Base-by-base conservation (phyloP, 2,113 vertebrate genomes). In the Calidris pygmaea region DNA sequence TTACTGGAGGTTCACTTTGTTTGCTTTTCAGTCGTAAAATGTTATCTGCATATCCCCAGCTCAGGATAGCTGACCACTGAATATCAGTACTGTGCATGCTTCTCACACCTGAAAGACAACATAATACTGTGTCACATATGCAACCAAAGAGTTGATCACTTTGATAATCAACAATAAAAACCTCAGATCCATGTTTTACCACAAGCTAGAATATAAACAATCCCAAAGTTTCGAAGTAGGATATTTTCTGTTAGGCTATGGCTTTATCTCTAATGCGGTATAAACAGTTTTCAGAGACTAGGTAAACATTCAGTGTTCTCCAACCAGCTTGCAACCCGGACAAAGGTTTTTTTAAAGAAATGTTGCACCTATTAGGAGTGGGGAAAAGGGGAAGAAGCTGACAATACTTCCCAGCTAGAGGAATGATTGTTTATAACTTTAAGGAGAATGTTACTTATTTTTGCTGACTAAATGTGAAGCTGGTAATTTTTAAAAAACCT, bases 81-180 rank as follows among this genome's bases (percentile, higher is more conserved):
- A 99, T 99, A 96, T 99, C 99, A 3, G 99, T 99, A 37, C 98
- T 99, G 97, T 99, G 99, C 99, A 99, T 99, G 97, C 99, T 99
- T 94, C 99, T 98, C 78, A 99, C 99, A 47, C 99, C 99, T 99
- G 73, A 30, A 63, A 34, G 52, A 41, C 85, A 74, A 59, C 65
- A 90, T 55, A 17, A 56, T 12, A 52, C 3, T 30, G 35, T 39
- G 20, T 83, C 70, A 90, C 4, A 10, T 5, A 27, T 5, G 7
- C 52, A 76, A 56, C 27, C 37, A 20, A 26, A 43, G 23, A 48
- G 9, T 7, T 45, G 14, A 34, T 43, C 77, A 66, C 23, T 74
- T 68, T 8, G 53, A 30, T 0, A 73, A 34, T 19, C 70, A 90
- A 34, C 55, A 77, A 22, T 9, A 70, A 58, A 82, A 74, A 19